A percentile compares a stretch with the other conserved stretches of the same genome.
Evolutionary conservation across 1,140 invertebrate genomes (phyloP).

Genomic region (Gryon sp.): DNA sequence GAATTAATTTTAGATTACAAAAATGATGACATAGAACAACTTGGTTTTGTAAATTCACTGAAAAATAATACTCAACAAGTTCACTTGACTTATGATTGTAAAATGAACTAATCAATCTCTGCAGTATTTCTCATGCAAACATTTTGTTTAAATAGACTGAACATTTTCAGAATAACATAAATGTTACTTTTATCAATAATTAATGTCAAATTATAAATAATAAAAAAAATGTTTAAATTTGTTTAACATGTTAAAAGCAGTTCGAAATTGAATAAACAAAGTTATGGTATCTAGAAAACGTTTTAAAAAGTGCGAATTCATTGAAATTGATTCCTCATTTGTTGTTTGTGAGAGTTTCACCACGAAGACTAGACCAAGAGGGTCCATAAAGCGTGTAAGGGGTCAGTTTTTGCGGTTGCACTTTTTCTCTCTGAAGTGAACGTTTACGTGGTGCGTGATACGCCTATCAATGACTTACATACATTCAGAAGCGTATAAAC

Average conservation of each 20-base stretch:
- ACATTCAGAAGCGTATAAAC: conserved; percentile 50
- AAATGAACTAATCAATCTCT: no score
- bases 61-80: no score
- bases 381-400: conserved; percentile 32
- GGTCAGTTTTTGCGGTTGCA: conserved; percentile 54
- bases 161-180: no score
- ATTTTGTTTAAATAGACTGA: no score
- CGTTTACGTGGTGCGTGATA: conserved; percentile 63
- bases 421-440: conserved; percentile 48
- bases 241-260: conserved; percentile 3
- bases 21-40: no score
- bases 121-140: no score
- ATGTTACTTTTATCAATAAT: no score
- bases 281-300: conserved; percentile 2
- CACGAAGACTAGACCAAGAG: conserved; percentile 26
- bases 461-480: conserved; percentile 65
- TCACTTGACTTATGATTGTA: no score
- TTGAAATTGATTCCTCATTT: conserved; percentile 28
- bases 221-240: no score
- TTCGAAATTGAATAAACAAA: conserved; percentile 20
- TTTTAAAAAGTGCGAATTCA: conserved; percentile 19
- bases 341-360: conserved; percentile 21
- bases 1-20: no score
- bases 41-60: no score
- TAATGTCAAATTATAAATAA: no score